Evolutionary conservation across 1,140 invertebrate species (phyloP).

Genomic region (Drosophila erecta): DNA sequence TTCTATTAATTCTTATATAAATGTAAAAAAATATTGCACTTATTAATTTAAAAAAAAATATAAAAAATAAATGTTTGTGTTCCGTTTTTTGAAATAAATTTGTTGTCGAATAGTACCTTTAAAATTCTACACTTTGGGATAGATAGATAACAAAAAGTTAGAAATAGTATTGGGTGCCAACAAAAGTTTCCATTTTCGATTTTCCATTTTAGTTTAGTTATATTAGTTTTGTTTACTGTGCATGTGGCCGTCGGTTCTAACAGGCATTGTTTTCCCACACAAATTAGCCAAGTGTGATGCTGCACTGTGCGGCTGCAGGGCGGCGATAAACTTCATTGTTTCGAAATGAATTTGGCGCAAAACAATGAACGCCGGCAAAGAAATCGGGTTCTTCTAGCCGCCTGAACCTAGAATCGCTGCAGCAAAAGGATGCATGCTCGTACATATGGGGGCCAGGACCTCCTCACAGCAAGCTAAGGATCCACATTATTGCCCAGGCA

Average conservation of each 20-base stretch:
- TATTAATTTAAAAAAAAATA: no score
- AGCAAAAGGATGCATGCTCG: conserved; percentile 16
- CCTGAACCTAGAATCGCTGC: conserved; percentile 13
- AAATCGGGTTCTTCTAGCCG: conserved; percentile 16
- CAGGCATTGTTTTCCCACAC: conserved; percentile 27
- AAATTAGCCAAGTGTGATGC: conserved; percentile 72
- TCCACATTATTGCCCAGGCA: conserved; percentile 48
- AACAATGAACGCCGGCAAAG: conserved; percentile 36
- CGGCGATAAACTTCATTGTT: conserved; percentile 66
- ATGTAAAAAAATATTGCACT: no score
- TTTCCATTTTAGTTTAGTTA: not conserved
- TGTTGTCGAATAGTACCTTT: no score
- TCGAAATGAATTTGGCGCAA: conserved; percentile 63
- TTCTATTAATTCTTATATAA: not conserved
- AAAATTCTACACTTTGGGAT: no score
- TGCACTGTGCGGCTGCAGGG: conserved; percentile 57
- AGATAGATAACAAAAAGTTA: no score
- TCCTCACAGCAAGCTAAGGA: conserved; percentile 4
- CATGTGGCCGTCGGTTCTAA: not conserved
- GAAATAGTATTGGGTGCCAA: no score
- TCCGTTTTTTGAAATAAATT: no score
- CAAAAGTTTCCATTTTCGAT: no score
- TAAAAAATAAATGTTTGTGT: not conserved
- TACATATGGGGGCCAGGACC: conserved; percentile 12
- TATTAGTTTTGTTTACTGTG: conserved; percentile 1